A percentile compares a stretch with the other conserved stretches of the same genome.
Evolutionary conservation across 1,140 invertebrate genomes (phyloP).

Genomic region (Maconellicoccus hirsutus): DNA sequence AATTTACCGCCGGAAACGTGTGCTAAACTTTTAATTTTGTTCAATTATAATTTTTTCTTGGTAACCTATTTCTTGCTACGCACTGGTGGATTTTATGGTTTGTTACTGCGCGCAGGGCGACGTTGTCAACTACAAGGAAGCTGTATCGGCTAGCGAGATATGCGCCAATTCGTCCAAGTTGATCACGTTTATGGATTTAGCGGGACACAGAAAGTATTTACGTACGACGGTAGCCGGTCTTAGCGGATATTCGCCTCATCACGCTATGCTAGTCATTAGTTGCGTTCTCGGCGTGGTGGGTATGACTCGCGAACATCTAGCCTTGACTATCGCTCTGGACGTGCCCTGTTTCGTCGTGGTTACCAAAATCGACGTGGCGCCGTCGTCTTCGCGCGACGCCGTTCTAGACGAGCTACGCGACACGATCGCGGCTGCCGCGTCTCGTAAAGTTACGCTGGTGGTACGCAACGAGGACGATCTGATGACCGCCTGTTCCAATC

Average conservation of each 20-base stretch:
- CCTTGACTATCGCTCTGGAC: constrained; percentile 67
- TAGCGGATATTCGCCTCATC: constrained; percentile 80
- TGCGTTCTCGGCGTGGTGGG: constrained; percentile 50
- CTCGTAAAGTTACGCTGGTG: constrained; percentile 53
- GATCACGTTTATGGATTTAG: constrained; percentile 91
- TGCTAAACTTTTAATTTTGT: no score
- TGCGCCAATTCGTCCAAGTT: constrained; percentile 80
- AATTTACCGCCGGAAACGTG: no score
- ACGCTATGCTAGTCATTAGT: constrained; percentile 81
- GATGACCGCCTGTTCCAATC: constrained; percentile 50
- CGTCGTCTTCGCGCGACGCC: constrained; percentile 44
- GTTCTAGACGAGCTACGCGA: constrained; percentile 46
- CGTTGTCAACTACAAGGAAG: constrained; percentile 78
- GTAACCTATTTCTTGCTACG: background rate
- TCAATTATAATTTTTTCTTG: no score
- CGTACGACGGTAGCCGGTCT: constrained; percentile 84
- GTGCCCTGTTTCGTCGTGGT: constrained; percentile 83
- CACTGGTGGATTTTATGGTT: background rate
- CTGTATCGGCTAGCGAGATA: constrained; percentile 87
- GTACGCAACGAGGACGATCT: constrained; percentile 52
- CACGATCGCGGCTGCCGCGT: constrained; percentile 49
- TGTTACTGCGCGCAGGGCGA: no score
- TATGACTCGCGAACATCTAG: constrained; percentile 71
- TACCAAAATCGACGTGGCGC: constrained; percentile 73
- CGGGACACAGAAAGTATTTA: constrained; percentile 92